A percentile compares a stretch with the other conserved stretches of the same genome.
Conservation (phyloP, 1,140 invertebrate genomes). For the Solen grandis region DNA sequence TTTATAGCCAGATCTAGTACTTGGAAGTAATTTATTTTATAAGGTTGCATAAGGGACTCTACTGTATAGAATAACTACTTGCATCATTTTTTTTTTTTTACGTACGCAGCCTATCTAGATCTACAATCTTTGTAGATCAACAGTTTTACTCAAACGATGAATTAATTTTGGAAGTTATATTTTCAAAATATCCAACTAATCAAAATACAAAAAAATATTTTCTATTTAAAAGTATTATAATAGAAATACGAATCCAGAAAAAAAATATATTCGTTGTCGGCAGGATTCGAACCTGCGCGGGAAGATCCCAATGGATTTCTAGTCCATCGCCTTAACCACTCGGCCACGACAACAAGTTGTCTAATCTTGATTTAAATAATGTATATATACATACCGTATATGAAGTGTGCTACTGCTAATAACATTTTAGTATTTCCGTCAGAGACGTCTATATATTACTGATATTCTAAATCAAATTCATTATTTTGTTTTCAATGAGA, state of each 20-base stretch:
- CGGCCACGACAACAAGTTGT: constrained; percentile 60
- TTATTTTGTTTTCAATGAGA: no score
- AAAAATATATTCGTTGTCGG: constrained; percentile 85
- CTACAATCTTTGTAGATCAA: neutral
- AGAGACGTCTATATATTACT: no score
- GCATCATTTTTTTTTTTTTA: no score
- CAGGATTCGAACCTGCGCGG: constrained; percentile 95
- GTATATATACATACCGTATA: no score
- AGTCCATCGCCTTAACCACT: constrained; percentile 89
- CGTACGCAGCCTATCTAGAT: neutral
- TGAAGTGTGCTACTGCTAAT: no score
- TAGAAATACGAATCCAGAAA: neutral
- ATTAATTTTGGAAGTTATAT: neutral
- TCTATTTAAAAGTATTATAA: neutral
- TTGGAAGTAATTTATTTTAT: no score
- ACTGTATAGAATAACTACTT: no score
- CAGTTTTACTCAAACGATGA: neutral
- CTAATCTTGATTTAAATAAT: no score
- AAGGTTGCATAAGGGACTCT: no score
- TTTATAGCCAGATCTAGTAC: no score
- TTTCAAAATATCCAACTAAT: neutral
- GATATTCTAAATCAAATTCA: no score
- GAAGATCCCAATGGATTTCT: constrained; percentile 94
- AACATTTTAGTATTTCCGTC: no score
- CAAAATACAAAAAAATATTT: neutral